These are phyloP conservation scores for Orius insidiosus DNA, from an alignment of 1,140 invertebrate genomes.

Conservation along the genomic window DNA sequence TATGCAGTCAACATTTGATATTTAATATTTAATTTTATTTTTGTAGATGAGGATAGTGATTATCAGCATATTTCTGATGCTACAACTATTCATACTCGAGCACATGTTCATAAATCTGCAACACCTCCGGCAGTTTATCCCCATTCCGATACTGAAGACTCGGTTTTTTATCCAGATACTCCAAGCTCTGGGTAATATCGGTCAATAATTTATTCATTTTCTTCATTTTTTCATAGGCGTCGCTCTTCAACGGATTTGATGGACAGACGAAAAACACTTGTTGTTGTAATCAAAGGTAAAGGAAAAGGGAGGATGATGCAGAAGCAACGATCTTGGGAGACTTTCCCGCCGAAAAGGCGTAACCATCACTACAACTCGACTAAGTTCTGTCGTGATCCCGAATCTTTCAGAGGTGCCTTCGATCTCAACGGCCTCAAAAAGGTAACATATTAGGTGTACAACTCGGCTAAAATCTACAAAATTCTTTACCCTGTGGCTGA, in stretches of 20 bases:
- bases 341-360: constrained; percentile 35
- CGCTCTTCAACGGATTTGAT: constrained; percentile 19
- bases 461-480: too few species aligned
- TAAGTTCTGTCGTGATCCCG: constrained; percentile 24
- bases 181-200: constrained; percentile 20
- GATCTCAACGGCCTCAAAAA: constrained; percentile 23
- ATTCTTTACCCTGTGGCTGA: too few species aligned
- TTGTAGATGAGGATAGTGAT: constrained; percentile 32
- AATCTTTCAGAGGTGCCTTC: constrained; percentile 24
- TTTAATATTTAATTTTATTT: constrained; percentile 5
- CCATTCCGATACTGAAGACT: constrained; percentile 41
- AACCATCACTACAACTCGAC: constrained; percentile 11
- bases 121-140: constrained; percentile 32
- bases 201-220: not conserved
- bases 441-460: too few species aligned
- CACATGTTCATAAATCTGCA: constrained; percentile 15
- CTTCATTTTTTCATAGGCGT: constrained; percentile 5
- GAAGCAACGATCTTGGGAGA: constrained; percentile 47
- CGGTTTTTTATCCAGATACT: constrained; percentile 33
- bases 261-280: constrained; percentile 30
- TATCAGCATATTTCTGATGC: constrained; percentile 43
- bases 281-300: constrained; percentile 28
- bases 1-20: not conserved
- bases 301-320: constrained; percentile 31
- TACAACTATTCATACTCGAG: constrained; percentile 20